Evolutionary conservation across 2,113 vertebrate genomes (phyloP).

Genomic region (Prietella phreatophila): DNA sequence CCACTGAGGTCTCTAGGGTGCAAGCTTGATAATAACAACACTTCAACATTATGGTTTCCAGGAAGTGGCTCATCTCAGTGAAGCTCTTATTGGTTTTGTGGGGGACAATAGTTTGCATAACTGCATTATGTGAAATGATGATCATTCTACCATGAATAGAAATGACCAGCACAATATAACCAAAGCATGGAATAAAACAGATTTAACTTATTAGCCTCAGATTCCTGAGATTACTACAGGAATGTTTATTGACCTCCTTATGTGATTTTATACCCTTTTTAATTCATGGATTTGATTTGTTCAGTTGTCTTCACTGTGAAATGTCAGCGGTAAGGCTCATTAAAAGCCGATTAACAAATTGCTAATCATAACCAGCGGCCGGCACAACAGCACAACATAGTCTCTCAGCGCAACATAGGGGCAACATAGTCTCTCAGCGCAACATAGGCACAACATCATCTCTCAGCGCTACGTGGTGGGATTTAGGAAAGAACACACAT

Average conservation of each 20-base stretch:
- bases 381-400: neutral
- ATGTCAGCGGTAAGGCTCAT: slow-evolving; percentile 35
- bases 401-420: neutral
- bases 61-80: slow-evolving; percentile 11
- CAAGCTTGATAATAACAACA: slow-evolving; percentile 35
- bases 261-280: slow-evolving; percentile 29
- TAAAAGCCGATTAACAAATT: slow-evolving; percentile 48
- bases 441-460: neutral
- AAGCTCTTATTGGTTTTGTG: neutral
- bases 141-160: slow-evolving; percentile 3
- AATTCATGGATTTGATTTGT: slow-evolving; percentile 32
- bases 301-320: slow-evolving; percentile 25
- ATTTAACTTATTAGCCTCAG: neutral
- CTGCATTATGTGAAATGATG: neutral
- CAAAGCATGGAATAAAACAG: neutral
- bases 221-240: slow-evolving; percentile 6
- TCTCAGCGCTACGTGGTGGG: neutral
- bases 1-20: slow-evolving; percentile 16
- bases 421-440: neutral
- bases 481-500: neutral
- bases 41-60: slow-evolving; percentile 19
- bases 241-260: slow-evolving; percentile 7
- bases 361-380: slow-evolving; percentile 31
- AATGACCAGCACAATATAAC: slow-evolving; percentile 13
- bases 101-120: slow-evolving; percentile 34